phyloP scores from a whole-genome alignment of 2,888 invertebrate species.

The Lithophane semibrunnea region DNA sequence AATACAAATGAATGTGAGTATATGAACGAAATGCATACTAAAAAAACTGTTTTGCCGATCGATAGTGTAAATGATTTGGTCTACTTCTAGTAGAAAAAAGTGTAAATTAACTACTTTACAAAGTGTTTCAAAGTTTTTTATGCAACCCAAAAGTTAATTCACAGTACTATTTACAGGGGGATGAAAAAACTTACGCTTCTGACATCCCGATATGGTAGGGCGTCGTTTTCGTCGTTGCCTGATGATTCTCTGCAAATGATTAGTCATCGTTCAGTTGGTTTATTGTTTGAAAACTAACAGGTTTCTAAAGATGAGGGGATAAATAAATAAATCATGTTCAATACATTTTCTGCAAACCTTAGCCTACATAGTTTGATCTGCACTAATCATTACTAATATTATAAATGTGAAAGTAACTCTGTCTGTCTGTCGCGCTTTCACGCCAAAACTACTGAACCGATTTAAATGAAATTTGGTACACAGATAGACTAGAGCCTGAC shows the following conservation, averaged over 20 bases:
- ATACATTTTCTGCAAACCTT: too few species aligned
- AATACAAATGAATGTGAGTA: constrained; percentile 50
- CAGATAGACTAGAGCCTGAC: too few species aligned
- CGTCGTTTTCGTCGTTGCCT: constrained; percentile 97
- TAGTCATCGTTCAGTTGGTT: constrained; percentile 54
- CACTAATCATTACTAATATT: too few species aligned
- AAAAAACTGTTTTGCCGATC: constrained; percentile 41
- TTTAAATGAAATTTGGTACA: too few species aligned
- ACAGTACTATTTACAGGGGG: constrained; percentile 27
- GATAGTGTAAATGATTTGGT: constrained; percentile 42
- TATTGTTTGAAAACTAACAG: neutral
- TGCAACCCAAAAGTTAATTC: constrained; percentile 44
- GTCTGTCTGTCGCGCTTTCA: too few species aligned
- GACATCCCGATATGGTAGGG: constrained; percentile 94
- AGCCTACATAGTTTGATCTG: too few species aligned
- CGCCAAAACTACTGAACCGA: too few species aligned
- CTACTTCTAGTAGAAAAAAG: constrained; percentile 56
- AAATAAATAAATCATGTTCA: too few species aligned
- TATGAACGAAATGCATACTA: constrained; percentile 44
- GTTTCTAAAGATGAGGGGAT: neutral
- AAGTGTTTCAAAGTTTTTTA: constrained; percentile 40
- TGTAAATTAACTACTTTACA: constrained; percentile 52
- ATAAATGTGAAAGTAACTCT: too few species aligned
- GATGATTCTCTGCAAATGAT: constrained; percentile 93
- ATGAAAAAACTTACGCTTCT: constrained; percentile 94